A percentile compares a stretch with the other conserved stretches of the same genome.
Evolutionary conservation across 2,797 vertebrate species (phyloP).

Genomic region (Nyctalus aviator): DNA sequence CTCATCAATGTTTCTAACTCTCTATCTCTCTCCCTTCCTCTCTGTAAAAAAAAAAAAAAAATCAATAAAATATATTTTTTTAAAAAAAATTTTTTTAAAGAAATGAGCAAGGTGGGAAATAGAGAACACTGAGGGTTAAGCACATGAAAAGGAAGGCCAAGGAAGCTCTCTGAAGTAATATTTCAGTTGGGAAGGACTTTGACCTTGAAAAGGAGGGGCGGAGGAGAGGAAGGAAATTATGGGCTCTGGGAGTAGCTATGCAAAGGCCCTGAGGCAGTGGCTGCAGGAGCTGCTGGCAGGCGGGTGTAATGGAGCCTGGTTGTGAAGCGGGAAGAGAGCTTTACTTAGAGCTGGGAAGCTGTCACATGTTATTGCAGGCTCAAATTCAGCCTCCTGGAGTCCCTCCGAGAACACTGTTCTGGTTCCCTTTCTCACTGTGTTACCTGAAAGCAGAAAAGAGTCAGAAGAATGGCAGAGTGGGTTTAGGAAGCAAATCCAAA

Average conservation of each 20-base stretch:
- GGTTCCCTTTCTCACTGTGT: not conserved
- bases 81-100: no score
- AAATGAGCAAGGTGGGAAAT: not conserved
- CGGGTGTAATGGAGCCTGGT: not conserved
- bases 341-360: not conserved
- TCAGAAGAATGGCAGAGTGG: not conserved
- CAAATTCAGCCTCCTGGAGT: not conserved
- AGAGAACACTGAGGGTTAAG: not conserved
- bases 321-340: not conserved
- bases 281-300: constrained; percentile 8
- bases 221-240: not conserved
- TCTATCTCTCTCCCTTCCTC: no score
- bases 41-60: no score
- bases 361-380: constrained; percentile 11
- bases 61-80: no score
- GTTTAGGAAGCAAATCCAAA: not conserved
- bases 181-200: not conserved
- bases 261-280: constrained; percentile 46
- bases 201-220: not conserved
- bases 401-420: constrained; percentile 28
- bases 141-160: not conserved
- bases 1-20: no score
- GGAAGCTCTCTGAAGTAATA: not conserved
- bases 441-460: constrained; percentile 29
- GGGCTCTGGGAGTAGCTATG: not conserved